Percentiles rank a stretch among this genome's conserved stretches.
phyloP scores from a whole-genome alignment of 2,888 invertebrate genomes.

The Latrodectus elegans region DNA sequence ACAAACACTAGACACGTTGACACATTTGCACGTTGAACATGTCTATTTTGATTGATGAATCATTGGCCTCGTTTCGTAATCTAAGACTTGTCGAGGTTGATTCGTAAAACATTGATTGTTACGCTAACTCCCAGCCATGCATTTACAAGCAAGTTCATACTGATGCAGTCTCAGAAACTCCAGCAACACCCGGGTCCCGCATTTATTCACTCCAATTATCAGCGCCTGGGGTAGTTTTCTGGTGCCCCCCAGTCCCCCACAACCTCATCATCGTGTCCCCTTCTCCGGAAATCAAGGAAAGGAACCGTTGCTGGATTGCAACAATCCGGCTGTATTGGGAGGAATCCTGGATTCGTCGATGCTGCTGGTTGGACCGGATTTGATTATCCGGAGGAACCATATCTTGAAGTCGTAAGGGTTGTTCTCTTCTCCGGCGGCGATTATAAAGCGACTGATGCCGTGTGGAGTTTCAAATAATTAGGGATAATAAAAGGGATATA shows the following conservation, averaged over 20 bases:
- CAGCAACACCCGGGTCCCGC: conserved; percentile 92
- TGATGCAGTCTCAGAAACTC: conserved; percentile 95
- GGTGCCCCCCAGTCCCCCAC: conserved; percentile 37
- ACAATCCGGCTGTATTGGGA: neutral
- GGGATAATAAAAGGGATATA: too few species aligned
- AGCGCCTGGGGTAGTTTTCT: conserved; percentile 85
- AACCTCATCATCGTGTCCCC: conserved; percentile 44
- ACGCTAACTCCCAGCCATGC: too few species aligned
- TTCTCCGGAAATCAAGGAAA: neutral
- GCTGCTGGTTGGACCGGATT: conserved; percentile 25
- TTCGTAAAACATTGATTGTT: too few species aligned
- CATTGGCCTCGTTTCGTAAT: too few species aligned
- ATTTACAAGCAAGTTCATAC: conserved; percentile 74
- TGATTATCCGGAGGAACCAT: conserved; percentile 61
- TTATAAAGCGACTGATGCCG: too few species aligned
- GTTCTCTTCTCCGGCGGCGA: conserved; percentile 7
- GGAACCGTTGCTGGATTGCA: conserved; percentile 3
- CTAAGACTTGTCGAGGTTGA: too few species aligned
- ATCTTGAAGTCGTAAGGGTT: conserved; percentile 44
- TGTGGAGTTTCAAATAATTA: too few species aligned
- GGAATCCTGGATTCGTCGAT: conserved; percentile 4
- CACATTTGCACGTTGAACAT: too few species aligned
- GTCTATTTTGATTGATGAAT: too few species aligned
- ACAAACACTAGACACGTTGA: too few species aligned
- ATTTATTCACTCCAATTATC: conserved; percentile 96